Conservation (phyloP, 2,888 invertebrate genomes). For the Trachelus tabidus region DNA sequence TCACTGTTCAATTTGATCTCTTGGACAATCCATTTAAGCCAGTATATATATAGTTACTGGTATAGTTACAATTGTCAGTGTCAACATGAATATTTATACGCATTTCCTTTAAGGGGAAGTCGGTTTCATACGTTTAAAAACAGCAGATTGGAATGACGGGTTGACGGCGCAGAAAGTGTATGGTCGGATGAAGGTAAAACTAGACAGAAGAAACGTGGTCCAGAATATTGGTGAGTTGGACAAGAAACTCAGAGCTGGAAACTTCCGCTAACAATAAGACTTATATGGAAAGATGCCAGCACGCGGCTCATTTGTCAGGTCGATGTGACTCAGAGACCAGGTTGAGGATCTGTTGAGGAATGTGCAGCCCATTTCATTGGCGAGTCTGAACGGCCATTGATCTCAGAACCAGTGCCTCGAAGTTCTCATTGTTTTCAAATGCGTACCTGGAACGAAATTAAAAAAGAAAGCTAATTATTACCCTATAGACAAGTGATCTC, state of each 20-base stretch:
- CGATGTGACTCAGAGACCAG: constrained; percentile 5
- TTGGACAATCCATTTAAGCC: too few relatives aligned
- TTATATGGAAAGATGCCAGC: constrained; percentile 30
- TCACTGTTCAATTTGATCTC: too few relatives aligned
- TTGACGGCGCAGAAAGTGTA: background rate
- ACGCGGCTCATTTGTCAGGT: constrained; percentile 29
- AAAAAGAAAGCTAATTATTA: background rate
- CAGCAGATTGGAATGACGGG: background rate
- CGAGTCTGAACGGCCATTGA: background rate
- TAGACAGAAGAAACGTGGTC: background rate
- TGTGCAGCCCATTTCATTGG: background rate
- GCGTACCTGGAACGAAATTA: background rate
- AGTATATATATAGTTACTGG: too few relatives aligned
- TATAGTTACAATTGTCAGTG: too few relatives aligned
- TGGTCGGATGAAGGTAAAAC: background rate
- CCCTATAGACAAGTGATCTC: background rate
- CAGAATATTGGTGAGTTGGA: constrained; percentile 4
- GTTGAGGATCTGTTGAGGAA: background rate
- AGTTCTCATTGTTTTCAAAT: background rate
- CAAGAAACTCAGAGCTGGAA: constrained; percentile 14
- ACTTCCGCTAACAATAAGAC: constrained; percentile 25
- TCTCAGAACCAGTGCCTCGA: background rate
- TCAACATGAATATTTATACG: background rate
- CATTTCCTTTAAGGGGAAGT: background rate
- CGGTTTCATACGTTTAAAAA: background rate